Evolutionary conservation across 2,797 vertebrate genomes (phyloP).

Genomic region (Atherinosoma microstoma): DNA sequence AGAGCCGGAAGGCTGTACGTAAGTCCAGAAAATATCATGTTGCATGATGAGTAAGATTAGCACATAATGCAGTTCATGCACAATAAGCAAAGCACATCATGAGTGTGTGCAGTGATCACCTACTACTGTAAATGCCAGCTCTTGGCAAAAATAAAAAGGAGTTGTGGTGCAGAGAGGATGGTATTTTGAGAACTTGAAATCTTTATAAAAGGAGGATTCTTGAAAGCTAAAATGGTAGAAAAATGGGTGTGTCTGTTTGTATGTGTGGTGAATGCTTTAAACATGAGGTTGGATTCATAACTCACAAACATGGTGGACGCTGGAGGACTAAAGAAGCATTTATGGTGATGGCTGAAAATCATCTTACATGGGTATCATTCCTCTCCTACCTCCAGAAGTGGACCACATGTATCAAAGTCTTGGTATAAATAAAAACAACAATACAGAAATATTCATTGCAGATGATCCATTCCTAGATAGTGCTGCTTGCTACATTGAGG

Average conservation of each 20-base stretch:
- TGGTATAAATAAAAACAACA: slow-evolving; percentile 17
- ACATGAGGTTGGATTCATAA: slow-evolving; percentile 25
- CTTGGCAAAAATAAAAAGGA: slow-evolving; percentile 23
- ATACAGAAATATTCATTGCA: slow-evolving; percentile 12
- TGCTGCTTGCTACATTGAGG: slow-evolving; percentile 4
- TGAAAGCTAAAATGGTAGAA: slow-evolving; percentile 2
- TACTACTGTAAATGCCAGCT: slow-evolving; percentile 18
- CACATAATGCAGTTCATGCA: slow-evolving; percentile 28
- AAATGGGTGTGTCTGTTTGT: slow-evolving; percentile 10
- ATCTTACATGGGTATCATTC: slow-evolving; percentile 19
- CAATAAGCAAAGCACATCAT: slow-evolving; percentile 25
- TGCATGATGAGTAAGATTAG: slow-evolving; percentile 62
- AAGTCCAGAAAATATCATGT: slow-evolving; percentile 86
- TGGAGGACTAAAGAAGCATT: slow-evolving; percentile 9
- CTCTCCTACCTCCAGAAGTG: slow-evolving; percentile 21
- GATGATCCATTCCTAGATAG: slow-evolving; percentile 8
- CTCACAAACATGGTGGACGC: slow-evolving; percentile 20
- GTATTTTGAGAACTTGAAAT: slow-evolving; percentile 17
- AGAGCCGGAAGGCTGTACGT: slow-evolving; percentile 99
- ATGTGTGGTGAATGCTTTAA: slow-evolving; percentile 23
- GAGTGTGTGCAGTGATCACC: slow-evolving; percentile 33
- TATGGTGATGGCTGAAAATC: slow-evolving; percentile 7
- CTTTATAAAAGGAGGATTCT: slow-evolving; percentile 3
- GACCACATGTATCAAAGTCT: slow-evolving; percentile 15
- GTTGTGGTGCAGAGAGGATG: slow-evolving; percentile 11